phyloP scores from a whole-genome alignment of 1,140 invertebrate species.

The Drosophila tsacasi region DNA sequence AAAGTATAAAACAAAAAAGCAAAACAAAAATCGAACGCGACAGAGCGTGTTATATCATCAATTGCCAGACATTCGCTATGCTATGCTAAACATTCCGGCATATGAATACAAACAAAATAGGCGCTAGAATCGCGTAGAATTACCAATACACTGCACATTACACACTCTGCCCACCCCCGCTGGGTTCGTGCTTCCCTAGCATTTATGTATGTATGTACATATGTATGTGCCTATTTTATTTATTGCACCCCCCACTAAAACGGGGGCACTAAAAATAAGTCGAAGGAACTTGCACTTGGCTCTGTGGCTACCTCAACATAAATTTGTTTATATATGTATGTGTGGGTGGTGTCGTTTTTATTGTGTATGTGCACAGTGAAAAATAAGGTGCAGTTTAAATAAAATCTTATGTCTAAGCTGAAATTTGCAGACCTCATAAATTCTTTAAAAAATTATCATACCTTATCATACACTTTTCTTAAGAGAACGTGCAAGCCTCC shows the following conservation, averaged over 20 bases:
- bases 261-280: slow-evolving; percentile 58
- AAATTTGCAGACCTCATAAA: background rate
- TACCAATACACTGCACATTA: slow-evolving; percentile 17
- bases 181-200: background rate
- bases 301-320: slow-evolving; percentile 77
- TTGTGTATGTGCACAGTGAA: slow-evolving; percentile 1
- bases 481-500: background rate
- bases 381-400: background rate
- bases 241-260: slow-evolving; percentile 30
- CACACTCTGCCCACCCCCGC: background rate
- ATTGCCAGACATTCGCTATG: slow-evolving; percentile 62
- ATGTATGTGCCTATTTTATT: slow-evolving; percentile 45
- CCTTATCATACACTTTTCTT: background rate
- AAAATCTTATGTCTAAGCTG: background rate
- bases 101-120: slow-evolving; percentile 40
- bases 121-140: slow-evolving; percentile 30
- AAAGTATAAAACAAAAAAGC: slow-evolving; percentile 42
- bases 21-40: slow-evolving; percentile 49
- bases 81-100: slow-evolving; percentile 56
- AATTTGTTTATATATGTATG: slow-evolving; percentile 43
- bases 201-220: background rate
- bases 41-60: slow-evolving; percentile 71
- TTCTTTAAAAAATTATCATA: background rate
- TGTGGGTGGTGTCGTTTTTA: slow-evolving; percentile 5
- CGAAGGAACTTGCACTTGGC: slow-evolving; percentile 73